phyloP scores from a whole-genome alignment of 2,113 vertebrate species.

The Archocentrus centrarchus region DNA sequence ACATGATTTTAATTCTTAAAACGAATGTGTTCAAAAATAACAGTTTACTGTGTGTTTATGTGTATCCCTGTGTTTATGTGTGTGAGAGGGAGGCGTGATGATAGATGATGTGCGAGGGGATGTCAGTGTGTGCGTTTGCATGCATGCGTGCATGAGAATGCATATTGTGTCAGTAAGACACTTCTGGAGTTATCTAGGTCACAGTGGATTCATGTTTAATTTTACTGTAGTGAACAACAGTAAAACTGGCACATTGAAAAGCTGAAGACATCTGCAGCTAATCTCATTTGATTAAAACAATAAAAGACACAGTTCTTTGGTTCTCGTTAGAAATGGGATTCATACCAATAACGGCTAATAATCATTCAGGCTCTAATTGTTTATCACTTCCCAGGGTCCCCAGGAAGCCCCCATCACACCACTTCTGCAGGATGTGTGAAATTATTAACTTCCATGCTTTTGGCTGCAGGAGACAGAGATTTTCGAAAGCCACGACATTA shows the following conservation, averaged over 20 bases:
- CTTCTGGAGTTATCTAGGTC: constrained; percentile 59
- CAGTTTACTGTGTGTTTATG: no score
- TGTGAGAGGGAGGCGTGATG: background rate
- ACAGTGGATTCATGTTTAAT: constrained; percentile 60
- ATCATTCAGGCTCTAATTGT: background rate
- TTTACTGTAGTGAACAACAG: constrained; percentile 29
- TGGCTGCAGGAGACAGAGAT: background rate
- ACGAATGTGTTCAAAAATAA: no score
- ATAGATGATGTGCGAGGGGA: background rate
- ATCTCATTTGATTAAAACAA: constrained; percentile 17
- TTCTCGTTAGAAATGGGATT: constrained; percentile 13
- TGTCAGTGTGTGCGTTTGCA: background rate
- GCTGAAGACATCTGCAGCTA: constrained; percentile 13
- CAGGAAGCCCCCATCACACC: background rate
- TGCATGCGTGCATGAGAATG: background rate
- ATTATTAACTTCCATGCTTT: background rate
- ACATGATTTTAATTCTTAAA: no score
- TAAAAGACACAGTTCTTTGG: background rate
- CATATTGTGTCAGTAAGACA: constrained; percentile 23
- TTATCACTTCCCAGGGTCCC: background rate
- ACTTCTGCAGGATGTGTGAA: background rate
- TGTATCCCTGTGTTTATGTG: background rate
- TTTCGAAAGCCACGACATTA: background rate
- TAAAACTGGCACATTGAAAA: constrained; percentile 16
- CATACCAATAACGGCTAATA: background rate